Percentiles rank a stretch among this genome's conserved stretches.
phyloP scores from a whole-genome alignment of 1,140 invertebrate genomes.

The Meloidogyne hapla region DNA sequence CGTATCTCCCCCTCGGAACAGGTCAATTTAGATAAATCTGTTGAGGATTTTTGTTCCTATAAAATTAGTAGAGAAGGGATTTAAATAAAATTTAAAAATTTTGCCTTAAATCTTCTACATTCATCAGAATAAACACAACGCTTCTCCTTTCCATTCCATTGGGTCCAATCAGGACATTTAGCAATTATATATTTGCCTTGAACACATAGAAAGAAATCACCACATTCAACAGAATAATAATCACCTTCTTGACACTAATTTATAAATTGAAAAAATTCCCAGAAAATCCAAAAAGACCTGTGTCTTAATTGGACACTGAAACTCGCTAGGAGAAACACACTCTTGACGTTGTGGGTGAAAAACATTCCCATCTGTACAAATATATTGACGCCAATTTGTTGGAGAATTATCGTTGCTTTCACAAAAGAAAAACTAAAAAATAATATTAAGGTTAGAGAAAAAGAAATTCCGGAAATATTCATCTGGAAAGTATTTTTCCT shows the following conservation, averaged over 20 bases:
- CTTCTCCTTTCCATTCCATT: slow-evolving; percentile 16
- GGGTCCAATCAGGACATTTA: slow-evolving; percentile 30
- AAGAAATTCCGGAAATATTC: background rate
- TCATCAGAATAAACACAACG: slow-evolving; percentile 21
- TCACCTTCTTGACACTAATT: slow-evolving; percentile 29
- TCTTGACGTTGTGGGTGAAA: slow-evolving; percentile 18
- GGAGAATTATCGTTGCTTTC: slow-evolving; percentile 12
- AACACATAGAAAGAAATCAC: slow-evolving; percentile 29
- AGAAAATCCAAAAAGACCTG: slow-evolving; percentile 7
- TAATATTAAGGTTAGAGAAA: background rate
- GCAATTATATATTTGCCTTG: slow-evolving; percentile 15
- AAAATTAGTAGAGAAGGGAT: background rate
- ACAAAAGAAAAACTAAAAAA: slow-evolving; percentile 29
- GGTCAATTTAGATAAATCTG: background rate
- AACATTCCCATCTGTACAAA: slow-evolving; percentile 11
- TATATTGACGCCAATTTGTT: slow-evolving; percentile 18
- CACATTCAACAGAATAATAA: slow-evolving; percentile 20
- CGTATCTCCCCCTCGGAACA: slow-evolving; percentile 12
- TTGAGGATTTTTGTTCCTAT: background rate
- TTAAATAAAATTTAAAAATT: background rate
- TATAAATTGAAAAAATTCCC: background rate
- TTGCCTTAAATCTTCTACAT: background rate
- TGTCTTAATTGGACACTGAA: slow-evolving; percentile 20
- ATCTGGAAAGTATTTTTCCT: too few relatives aligned
- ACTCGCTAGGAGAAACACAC: slow-evolving; percentile 17